Percentiles rank a stretch among this genome's conserved stretches.
These are phyloP conservation scores for Typhlichthys eigenmanni DNA, from an alignment of 2,797 vertebrate genomes.

Conservation along the genomic window DNA sequence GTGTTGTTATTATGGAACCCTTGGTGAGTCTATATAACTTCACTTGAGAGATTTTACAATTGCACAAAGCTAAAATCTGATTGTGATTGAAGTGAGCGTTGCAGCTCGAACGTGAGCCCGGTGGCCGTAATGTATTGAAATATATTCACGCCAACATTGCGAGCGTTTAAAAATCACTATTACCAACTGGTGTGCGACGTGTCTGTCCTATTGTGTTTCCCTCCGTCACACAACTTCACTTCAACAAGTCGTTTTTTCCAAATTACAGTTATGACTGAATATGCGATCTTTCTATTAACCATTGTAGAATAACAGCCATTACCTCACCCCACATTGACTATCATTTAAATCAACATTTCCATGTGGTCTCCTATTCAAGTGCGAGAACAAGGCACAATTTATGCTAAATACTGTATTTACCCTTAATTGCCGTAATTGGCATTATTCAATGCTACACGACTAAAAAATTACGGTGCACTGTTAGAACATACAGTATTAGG, in stretches of 20 bases:
- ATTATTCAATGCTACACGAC: conserved; percentile 59
- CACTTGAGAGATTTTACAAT: not conserved
- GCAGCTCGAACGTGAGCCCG: not conserved
- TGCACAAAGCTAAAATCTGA: not conserved
- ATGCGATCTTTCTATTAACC: conserved; percentile 58
- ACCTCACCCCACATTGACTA: conserved; percentile 40
- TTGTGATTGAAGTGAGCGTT: conserved; percentile 3
- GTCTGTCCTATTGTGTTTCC: conserved; percentile 32
- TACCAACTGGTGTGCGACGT: not conserved
- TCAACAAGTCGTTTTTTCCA: conserved; percentile 50
- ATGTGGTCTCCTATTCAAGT: conserved; percentile 49
- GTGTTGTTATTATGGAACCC: not conserved
- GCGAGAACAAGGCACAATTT: conserved; percentile 57
- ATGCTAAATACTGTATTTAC: conserved; percentile 71
- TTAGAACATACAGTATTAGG: conserved; percentile 55
- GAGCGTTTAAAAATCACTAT: not conserved
- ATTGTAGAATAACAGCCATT: conserved; percentile 52
- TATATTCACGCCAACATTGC: too few relatives aligned
- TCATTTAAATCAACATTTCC: conserved; percentile 59
- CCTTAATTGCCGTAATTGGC: conserved; percentile 73
- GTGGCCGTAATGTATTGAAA: not conserved
- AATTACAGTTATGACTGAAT: conserved; percentile 49
- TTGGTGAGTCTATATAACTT: not conserved
- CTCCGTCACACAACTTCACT: conserved; percentile 35
- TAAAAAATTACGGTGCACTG: conserved; percentile 59